A percentile compares a stretch with the other conserved stretches of the same genome.
These are phyloP conservation scores for Plectrocnemia conspersa DNA, from an alignment of 1,140 invertebrate genomes.

Conservation along the genomic window DNA sequence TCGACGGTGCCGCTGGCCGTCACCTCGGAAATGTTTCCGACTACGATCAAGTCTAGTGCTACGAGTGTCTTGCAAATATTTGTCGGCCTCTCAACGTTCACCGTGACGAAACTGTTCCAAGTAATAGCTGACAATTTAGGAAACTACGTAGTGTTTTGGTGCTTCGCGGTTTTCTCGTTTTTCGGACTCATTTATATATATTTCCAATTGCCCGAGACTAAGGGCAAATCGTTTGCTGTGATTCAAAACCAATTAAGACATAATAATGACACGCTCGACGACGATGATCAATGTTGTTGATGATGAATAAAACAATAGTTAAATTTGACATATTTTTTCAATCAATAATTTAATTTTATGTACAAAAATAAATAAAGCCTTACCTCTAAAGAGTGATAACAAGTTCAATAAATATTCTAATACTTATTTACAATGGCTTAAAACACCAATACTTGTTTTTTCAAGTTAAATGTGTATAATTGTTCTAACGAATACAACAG, in stretches of 20 bases:
- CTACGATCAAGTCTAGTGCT: constrained; percentile 64
- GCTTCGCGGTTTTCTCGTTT: constrained; percentile 65
- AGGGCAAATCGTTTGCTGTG: constrained; percentile 66
- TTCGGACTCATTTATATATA: constrained; percentile 61
- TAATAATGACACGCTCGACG: constrained; percentile 37
- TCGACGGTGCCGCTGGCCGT: constrained; percentile 68
- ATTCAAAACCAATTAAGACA: constrained; percentile 46
- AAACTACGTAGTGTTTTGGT: constrained; percentile 67
- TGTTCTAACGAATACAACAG: too few species aligned
- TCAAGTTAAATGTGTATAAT: too few species aligned
- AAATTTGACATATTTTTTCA: too few species aligned
- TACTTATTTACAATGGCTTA: too few species aligned
- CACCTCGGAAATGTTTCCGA: constrained; percentile 70
- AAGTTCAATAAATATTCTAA: too few species aligned
- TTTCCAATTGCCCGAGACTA: constrained; percentile 71
- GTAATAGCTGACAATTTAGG: constrained; percentile 56
- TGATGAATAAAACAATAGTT: too few species aligned
- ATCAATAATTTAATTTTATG: too few species aligned
- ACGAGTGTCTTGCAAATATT: constrained; percentile 65
- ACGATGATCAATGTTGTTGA: constrained; percentile 8
- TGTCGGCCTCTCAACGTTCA: constrained; percentile 67
- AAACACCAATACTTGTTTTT: too few species aligned
- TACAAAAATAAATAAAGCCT: too few species aligned
- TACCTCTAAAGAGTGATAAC: too few species aligned
- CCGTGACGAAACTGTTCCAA: constrained; percentile 70